Conservation (phyloP, 2,797 vertebrate species). For the Melanotaenia pygmaea region DNA sequence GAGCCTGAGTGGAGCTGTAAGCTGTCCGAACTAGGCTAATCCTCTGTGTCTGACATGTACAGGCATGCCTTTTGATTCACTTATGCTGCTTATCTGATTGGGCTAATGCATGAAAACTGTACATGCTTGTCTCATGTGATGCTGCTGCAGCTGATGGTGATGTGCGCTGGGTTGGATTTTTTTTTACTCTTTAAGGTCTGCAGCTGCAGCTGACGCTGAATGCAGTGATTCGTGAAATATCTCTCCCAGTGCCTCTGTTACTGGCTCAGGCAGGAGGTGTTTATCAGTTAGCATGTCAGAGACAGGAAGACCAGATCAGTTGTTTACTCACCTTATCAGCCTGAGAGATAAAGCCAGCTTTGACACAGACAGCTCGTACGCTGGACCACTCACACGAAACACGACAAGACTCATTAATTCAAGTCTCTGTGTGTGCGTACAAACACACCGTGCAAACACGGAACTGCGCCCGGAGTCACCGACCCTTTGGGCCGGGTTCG, state of each 20-base stretch:
- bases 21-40: conserved; percentile 71
- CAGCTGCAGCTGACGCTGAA: conserved; percentile 30
- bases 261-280: conserved; percentile 29
- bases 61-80: conserved; percentile 48
- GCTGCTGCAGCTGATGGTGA: neutral
- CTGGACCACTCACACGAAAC: conserved; percentile 41
- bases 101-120: conserved; percentile 1
- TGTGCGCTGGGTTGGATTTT: neutral
- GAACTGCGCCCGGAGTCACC: conserved; percentile 42
- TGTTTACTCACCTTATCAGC: conserved; percentile 76
- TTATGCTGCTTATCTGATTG: conserved; percentile 17
- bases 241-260: conserved; percentile 5
- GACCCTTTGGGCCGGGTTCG: conserved; percentile 68
- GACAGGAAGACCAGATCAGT: conserved; percentile 47
- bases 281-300: conserved; percentile 49
- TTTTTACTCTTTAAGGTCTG: conserved; percentile 12
- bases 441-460: conserved; percentile 27
- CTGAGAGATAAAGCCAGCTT: conserved; percentile 70
- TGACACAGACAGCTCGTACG: conserved; percentile 62
- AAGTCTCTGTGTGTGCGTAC: conserved; percentile 1
- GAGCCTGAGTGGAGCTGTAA: conserved; percentile 61
- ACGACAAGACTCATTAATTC: conserved; percentile 40
- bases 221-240: conserved; percentile 35
- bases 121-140: neutral
- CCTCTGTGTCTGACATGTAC: conserved; percentile 54